Evolutionary conservation across 2,888 invertebrate species (phyloP), one percentile per base, ranked within the genome.

Genomic region (Nebria salina): DNA sequence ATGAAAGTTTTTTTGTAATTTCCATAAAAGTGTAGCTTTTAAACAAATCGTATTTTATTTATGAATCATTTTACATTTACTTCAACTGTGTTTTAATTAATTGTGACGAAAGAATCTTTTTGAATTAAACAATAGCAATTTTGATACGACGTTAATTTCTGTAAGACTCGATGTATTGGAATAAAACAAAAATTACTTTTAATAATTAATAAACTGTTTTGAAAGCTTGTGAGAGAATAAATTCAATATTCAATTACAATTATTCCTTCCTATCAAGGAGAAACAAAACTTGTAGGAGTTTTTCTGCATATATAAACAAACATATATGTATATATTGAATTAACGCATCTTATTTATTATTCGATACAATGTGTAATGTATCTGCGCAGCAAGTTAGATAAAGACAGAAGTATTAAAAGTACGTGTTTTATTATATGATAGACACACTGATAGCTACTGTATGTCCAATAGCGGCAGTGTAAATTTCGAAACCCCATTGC

Each of bases 401-500:
- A 54, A 54, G 54, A 54, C 11, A 13, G 54, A 54, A 54, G 7
- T 13, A 54, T 54, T 3, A 54, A 54, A 54, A 54, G 54, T 54
- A 54, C 54, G 54, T 54, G 54, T 54, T 54, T 54, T 54, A 54
- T 54, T 54, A 54, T 54, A 54, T 54, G 54, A 54, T 54, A 54
- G 54, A 13, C 8, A 54, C 6, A 54, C 13, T 8, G 54, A 2
- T 54, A 8, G 54, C 54, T 54, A 54, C 54, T 54, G 54, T 54
- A 8, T 13, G 13, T 8, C 54, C 54, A 54, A 54, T 54, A 54
- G 54, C 8, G 54, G 65, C 82, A 77, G 79, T 83, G 84, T 84
- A 85, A 84, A 84, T 83, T 84, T 85, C 84, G 84, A 83, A 81
- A 81, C 84, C 85, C 85, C 80, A 84, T 85, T 82, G 84, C 73